These are phyloP conservation scores for Alsophila aescularia DNA, from an alignment of 2,888 invertebrate genomes.

Conservation along the genomic window DNA sequence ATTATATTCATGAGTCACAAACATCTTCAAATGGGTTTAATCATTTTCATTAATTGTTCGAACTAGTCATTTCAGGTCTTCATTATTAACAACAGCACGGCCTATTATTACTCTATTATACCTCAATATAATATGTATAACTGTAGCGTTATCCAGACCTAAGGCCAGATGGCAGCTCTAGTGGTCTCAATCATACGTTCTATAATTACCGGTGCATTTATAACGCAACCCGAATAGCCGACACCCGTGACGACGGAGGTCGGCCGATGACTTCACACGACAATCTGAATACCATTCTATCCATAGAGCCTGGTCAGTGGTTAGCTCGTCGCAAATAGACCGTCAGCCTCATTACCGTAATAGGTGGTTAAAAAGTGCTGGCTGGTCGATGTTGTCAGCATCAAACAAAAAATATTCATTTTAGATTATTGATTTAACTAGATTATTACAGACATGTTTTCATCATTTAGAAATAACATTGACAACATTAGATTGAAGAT, in stretches of 20 bases:
- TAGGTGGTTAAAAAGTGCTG: conserved; percentile 11
- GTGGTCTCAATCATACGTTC: conserved; percentile 40
- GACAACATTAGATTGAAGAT: too few relatives aligned
- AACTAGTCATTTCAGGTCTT: background rate
- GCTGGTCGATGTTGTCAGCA: background rate
- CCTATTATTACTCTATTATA: conserved; percentile 1
- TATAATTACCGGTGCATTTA: conserved; percentile 41
- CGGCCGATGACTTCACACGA: conserved; percentile 38
- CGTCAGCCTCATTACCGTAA: conserved; percentile 20
- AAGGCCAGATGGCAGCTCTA: conserved; percentile 41
- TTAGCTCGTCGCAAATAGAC: conserved; percentile 29
- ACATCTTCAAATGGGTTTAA: too few relatives aligned
- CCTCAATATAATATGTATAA: conserved; percentile 24
- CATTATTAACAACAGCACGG: background rate
- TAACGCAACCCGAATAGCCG: conserved; percentile 40
- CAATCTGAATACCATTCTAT: conserved; percentile 37
- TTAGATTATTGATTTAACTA: background rate
- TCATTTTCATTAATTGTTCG: too few relatives aligned
- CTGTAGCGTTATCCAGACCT: conserved; percentile 35
- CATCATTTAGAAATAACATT: too few relatives aligned
- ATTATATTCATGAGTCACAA: too few relatives aligned
- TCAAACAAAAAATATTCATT: background rate
- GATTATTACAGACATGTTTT: too few relatives aligned
- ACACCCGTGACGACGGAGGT: conserved; percentile 38
- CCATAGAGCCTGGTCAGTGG: conserved; percentile 33